Evolutionary conservation across 2,113 vertebrate genomes (phyloP), one percentile per base, ranked within the genome.

Genomic region (Odontophorus gujanensis): DNA sequence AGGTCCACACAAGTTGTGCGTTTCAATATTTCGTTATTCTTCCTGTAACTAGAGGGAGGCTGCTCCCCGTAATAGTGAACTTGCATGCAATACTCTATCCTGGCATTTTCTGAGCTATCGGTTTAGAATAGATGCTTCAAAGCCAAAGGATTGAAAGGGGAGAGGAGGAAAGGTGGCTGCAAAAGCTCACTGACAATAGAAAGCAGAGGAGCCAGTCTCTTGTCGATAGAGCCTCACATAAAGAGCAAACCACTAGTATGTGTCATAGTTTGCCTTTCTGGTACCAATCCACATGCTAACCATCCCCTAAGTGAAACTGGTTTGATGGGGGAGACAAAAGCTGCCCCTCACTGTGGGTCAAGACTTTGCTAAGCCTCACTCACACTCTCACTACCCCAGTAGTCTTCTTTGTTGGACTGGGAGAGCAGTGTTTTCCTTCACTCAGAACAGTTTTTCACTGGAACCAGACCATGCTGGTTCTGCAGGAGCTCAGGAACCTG

Each of bases 1-100:
- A 86, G 87, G 81, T 75, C 71, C 77, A 59, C 26, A 43, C 65
- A 68, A 92, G 58, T 21, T 7, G 10, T 38, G 62, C 21, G 45
- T 67, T 77, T 81, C 55, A 12, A 30, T 93, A 72, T 62, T 67
- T 90, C 67, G 62, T 91, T 92, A 90, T 90, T 89, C 53, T 34
- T 86, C 14, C 34, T 65, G 42, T 84, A 87, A 68, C 16, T 69
- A 75, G 45, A 61, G 50, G 38, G 79, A 82, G 62, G 32, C 21
- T 3, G 2, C 10, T 58, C 58, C 67, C 57, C 68, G 71, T 38
- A 61, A 47, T 66, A 77, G 53, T 0, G 0, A 77, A 34, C 28
- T 85, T 50, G 53, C 19, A 30, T 80, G 55, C 11, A 16, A 71
- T 61, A 50, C 9, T 5, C n/a, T 42, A 25, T 32, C 57, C 57